These are phyloP conservation scores for Pseudorasbora parva DNA, from an alignment of 2,113 vertebrate species.

Conservation along the genomic window DNA sequence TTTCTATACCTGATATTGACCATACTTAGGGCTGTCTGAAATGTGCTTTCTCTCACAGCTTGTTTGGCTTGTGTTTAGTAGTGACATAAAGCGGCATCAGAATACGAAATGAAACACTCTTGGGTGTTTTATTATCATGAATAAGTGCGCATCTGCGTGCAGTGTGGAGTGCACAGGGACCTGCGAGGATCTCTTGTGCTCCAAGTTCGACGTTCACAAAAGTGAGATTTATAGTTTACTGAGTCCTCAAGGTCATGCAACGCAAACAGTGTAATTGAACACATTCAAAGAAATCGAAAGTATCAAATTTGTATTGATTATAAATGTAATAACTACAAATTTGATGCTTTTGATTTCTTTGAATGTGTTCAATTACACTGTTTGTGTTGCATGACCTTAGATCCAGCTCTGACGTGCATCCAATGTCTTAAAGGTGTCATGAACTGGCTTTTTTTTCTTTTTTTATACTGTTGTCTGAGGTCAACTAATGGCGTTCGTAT, in stretches of 20 bases:
- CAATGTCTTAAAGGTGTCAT: too few relatives aligned
- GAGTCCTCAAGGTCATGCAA: background rate
- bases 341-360: too few relatives aligned
- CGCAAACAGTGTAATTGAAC: background rate
- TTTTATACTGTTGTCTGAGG: too few relatives aligned
- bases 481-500: too few relatives aligned
- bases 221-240: background rate
- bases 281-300: background rate
- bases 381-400: too few relatives aligned
- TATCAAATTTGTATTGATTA: too few relatives aligned
- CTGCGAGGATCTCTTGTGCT: background rate
- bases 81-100: constrained; percentile 38
- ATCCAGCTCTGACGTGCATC: too few relatives aligned
- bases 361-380: too few relatives aligned
- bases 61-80: constrained; percentile 33
- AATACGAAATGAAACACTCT: constrained; percentile 32
- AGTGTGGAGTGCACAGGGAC: background rate
- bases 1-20: background rate
- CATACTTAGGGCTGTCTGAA: constrained; percentile 54
- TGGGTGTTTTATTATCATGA: constrained; percentile 25
- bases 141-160: constrained; percentile 2
- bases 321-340: too few relatives aligned
- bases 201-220: background rate
- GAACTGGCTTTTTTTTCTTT: too few relatives aligned
- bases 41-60: constrained; percentile 47